Base-by-base conservation (phyloP, 1,140 invertebrate species). In the Orussus abietinus region DNA sequence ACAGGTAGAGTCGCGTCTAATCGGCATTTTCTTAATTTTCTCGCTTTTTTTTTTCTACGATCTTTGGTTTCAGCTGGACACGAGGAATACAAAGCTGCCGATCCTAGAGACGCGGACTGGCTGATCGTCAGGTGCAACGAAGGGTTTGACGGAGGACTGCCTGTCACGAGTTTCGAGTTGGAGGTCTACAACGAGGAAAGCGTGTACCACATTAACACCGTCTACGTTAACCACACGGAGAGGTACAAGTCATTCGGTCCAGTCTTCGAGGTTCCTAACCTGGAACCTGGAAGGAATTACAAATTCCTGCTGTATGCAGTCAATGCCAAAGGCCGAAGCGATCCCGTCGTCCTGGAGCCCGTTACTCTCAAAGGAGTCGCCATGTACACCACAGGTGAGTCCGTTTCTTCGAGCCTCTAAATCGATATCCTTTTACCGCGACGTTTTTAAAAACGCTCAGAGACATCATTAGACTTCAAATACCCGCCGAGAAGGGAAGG, bases 111-210 rank as follows among this genome's bases (percentile, higher is more conserved):
- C 58, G 76, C 79, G 31, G 76, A 79, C 17, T 66, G 75, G 9
- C 57, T 92, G 45, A 82, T 84, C 63, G 84, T 91, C 10, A 80
- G 86, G 36, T 92, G 89, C 60, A 77, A 78, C 14, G 86, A 89
- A 68, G 87, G 87, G 47, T 92, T 90, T 66, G 86, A 91, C 61
- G 88, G 88, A 33, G 88, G 88, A 5, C 72, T 91, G 34, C 84
- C 85, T 5, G 84, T 91, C 35, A 90, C 92, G 66, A 81, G 81
- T 59, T 92, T 90, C 64, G 77, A 88, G 39, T 74, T 91, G 25
- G 87, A 91, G 72, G 83, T 88, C 33, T 68, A 65, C 47, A 65
- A 55, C 33, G 65, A 68, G 31, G 64, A 68, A 47, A 68, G 56
- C 51, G 57, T 57, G 45, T 53, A 62, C 45, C 62, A 51, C 35